Conservation (phyloP, 2,113 vertebrate species). For the Heteronetta atricapilla region DNA sequence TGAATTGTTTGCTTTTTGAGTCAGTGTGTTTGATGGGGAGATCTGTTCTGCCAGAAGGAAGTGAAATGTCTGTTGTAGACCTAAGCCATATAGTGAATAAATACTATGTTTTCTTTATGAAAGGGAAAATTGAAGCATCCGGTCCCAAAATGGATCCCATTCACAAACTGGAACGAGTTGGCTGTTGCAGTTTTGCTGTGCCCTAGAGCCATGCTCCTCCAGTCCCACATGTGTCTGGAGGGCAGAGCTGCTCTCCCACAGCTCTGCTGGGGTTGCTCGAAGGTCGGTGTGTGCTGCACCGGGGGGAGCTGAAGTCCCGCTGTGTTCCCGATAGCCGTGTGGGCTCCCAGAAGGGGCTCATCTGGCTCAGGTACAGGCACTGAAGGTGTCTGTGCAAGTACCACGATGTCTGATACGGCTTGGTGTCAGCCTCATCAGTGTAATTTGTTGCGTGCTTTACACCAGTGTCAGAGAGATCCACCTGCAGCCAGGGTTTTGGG, state of each 20-base stretch:
- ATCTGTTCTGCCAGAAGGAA: background rate
- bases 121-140: slow-evolving; percentile 2
- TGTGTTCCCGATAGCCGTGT: background rate
- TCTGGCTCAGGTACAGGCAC: background rate
- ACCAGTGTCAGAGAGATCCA: background rate
- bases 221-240: accelerated
- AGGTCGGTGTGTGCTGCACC: background rate
- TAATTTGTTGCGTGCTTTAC: background rate
- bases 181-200: background rate
- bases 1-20: slow-evolving; percentile 31
- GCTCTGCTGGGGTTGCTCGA: background rate
- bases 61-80: background rate
- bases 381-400: background rate
- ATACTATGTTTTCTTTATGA: background rate
- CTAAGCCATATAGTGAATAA: background rate
- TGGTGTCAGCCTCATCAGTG: background rate
- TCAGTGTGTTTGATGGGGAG: slow-evolving; percentile 1
- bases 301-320: background rate
- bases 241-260: background rate
- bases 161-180: background rate
- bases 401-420: background rate
- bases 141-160: accelerated
- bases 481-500: background rate
- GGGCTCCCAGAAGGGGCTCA: background rate
- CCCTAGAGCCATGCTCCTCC: accelerated